Base-by-base conservation (phyloP, 2,113 vertebrate species). In the Macquaria ambigua region DNA sequence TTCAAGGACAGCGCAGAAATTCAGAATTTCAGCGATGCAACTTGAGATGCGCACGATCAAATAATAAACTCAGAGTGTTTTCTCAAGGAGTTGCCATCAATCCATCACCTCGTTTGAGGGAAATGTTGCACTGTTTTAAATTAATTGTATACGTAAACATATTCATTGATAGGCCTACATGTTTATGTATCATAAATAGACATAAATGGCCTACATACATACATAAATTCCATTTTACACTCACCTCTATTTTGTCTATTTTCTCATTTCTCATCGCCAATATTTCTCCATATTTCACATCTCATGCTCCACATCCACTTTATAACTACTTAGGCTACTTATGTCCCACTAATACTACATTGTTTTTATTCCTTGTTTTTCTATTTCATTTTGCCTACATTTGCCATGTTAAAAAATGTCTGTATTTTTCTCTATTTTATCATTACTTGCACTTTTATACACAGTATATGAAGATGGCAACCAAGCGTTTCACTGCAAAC, bases 1-100 rank as follows among this genome's bases (percentile, higher is more conserved):
- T 89, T 90, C 86, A 74, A 0, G 41, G 68, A 73, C 79, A 6
- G 34, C 43, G 7, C 8, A 23, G 39, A 80, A 69, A 9, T 46
- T 46, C 67, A 14, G 63, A 12, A 63, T 64, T 50, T 62, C 39
- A 0, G 11, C 39, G 8, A 0, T 15, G 23, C 64, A 18, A 25
- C 23, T 41, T 5, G 7, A 55, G 6, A 63, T 7, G 21, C 18
- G 3, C 10, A 10, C 0, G 16, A 61, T 9, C 18, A 20, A 18
- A 16, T 18, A 41, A 43, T 3, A 64, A 37, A 3, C 2, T n/a
- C n/a, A n/a, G n/a, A n/a, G 7, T 20, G 1, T 62, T 62, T 62
- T 62, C 28, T 8, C 31, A 8, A 15, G 12, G 15, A 15, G 25
- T 8, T 34, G 15, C 6, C 59, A 4, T 3, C 12, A 61, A 18